Percentiles rank a stretch among this genome's conserved stretches.
Conservation (phyloP, 1,140 invertebrate species). For the Drosophila teissieri region DNA sequence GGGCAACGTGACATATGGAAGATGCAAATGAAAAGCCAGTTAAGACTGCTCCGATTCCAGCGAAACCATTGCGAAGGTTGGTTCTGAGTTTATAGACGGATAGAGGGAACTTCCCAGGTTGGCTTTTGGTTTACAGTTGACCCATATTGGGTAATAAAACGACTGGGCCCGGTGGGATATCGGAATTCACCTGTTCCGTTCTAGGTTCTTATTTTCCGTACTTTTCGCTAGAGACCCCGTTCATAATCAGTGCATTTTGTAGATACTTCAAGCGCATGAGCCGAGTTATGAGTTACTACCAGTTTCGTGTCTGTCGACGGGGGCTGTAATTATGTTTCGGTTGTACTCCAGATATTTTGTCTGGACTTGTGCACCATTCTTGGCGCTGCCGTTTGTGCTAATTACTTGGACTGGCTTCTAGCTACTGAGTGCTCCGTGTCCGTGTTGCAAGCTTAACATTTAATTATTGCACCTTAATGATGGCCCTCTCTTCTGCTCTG, state of each 20-base stretch:
- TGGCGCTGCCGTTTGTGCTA: conserved; percentile 57
- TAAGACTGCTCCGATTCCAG: conserved; percentile 4
- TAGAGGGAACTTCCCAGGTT: conserved; percentile 9
- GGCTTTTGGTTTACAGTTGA: conserved; percentile 55
- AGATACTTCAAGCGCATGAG: conserved; percentile 63
- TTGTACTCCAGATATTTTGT: conserved; percentile 81
- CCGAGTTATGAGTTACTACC: conserved; percentile 33
- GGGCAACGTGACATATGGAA: conserved; percentile 60
- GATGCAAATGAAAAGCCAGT: conserved; percentile 21
- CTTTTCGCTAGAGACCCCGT: conserved; percentile 40
- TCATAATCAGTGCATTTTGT: conserved; percentile 80
- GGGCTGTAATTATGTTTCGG: conserved; percentile 75
- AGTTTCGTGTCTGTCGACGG: conserved; percentile 65
- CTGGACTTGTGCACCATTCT: conserved; percentile 38
- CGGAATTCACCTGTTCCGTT: conserved; percentile 33
- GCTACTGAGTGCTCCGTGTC: conserved; percentile 39
- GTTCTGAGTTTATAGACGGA: no score
- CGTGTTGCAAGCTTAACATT: conserved; percentile 79
- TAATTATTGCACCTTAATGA: conserved; percentile 82
- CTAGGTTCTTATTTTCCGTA: conserved; percentile 13
- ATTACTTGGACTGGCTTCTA: conserved; percentile 71
- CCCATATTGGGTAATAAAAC: conserved; percentile 68
- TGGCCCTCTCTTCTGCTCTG: conserved; percentile 32
- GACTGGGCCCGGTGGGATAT: conserved; percentile 1
- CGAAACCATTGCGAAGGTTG: conserved; percentile 19